These are phyloP conservation scores for Xanthorhoe spadicearia DNA, from an alignment of 2,888 invertebrate species.

Conservation along the genomic window DNA sequence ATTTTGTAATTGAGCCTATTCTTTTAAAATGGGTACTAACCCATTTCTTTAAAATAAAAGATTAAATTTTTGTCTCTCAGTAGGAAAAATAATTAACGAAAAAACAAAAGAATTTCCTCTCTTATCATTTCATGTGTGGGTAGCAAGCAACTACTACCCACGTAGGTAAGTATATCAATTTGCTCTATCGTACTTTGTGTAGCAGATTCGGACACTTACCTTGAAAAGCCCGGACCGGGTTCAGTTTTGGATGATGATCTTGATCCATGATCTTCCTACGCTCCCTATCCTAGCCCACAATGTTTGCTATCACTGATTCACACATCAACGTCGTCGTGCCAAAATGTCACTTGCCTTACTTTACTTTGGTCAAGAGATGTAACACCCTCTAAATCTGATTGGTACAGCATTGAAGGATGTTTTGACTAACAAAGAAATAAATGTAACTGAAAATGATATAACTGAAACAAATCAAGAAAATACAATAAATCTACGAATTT, in stretches of 20 bases:
- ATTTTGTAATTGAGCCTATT: no score
- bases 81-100: no score
- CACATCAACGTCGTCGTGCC: constrained; percentile 26
- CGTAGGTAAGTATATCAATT: no score
- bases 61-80: no score
- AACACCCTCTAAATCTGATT: constrained; percentile 2
- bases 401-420: constrained; percentile 2
- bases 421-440: not conserved
- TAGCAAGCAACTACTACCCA: no score
- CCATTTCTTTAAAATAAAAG: no score
- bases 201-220: constrained; percentile 51
- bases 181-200: no score
- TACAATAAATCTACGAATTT: not conserved
- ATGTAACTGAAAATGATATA: not conserved
- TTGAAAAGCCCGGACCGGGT: constrained; percentile 76
- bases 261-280: constrained; percentile 61
- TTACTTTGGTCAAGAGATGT: constrained; percentile 12
- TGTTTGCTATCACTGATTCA: constrained; percentile 24
- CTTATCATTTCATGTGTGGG: no score
- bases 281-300: constrained; percentile 29
- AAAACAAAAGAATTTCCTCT: no score
- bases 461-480: not conserved
- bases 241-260: constrained; percentile 73
- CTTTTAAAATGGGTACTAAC: no score
- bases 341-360: constrained; percentile 37